Conservation (phyloP, 2,888 invertebrate genomes). For the Thelaira solivaga region DNA sequence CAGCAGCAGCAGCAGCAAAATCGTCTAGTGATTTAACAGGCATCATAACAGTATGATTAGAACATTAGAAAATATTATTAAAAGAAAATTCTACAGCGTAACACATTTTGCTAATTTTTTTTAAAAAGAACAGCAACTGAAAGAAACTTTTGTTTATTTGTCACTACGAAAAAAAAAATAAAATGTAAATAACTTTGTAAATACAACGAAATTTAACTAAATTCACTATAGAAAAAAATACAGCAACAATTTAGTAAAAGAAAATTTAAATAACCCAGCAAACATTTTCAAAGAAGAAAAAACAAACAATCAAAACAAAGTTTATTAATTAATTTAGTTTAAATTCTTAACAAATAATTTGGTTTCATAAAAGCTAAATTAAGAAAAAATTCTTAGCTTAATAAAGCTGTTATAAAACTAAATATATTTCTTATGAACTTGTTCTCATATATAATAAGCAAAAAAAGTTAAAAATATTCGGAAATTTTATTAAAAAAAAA, state of each 20-base stretch:
- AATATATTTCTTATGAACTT: too few species aligned
- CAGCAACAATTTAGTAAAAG: background rate
- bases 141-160: constrained; percentile 3
- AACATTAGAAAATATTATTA: constrained; percentile 1
- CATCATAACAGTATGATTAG: constrained; percentile 57
- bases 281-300: background rate
- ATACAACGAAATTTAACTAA: constrained; percentile 7
- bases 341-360: too few species aligned
- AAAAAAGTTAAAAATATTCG: too few species aligned
- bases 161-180: background rate
- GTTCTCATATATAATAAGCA: too few species aligned
- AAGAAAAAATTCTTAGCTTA: too few species aligned
- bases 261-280: constrained; percentile 4
- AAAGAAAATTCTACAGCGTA: background rate
- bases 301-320: background rate
- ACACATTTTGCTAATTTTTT: background rate
- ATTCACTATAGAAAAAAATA: background rate
- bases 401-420: too few species aligned
- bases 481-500: too few species aligned
- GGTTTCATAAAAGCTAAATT: too few species aligned
- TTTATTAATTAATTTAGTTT: too few species aligned
- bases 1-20: constrained; percentile 14
- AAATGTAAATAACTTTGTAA: constrained; percentile 44
- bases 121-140: background rate
- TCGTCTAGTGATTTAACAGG: constrained; percentile 53